Evolutionary conservation across 1,140 invertebrate species (phyloP).

Genomic region (Temnothorax nylanderi): DNA sequence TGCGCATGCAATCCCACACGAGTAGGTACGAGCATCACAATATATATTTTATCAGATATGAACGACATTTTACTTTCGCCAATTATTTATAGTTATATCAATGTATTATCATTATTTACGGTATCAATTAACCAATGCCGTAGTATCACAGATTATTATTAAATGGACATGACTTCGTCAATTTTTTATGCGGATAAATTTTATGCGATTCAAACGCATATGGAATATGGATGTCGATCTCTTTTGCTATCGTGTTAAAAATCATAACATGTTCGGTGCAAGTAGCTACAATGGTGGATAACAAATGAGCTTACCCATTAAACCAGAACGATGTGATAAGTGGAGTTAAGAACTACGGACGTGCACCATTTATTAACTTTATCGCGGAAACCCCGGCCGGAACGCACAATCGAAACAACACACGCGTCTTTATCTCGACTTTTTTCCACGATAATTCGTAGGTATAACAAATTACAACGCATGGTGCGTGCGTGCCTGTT

Average conservation of each 20-base stretch:
- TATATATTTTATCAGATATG: slow-evolving; percentile 19
- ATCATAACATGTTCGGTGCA: not conserved
- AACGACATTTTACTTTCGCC: slow-evolving; percentile 24
- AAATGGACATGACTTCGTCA: not conserved
- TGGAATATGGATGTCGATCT: not conserved
- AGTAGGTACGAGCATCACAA: not conserved
- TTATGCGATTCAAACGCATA: not conserved
- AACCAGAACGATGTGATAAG: slow-evolving; percentile 42
- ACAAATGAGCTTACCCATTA: slow-evolving; percentile 37
- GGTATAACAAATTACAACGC: not conserved
- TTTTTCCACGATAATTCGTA: slow-evolving; percentile 48
- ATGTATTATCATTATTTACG: not conserved
- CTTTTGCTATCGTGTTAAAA: not conserved
- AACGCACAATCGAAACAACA: slow-evolving; percentile 47
- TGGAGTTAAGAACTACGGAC: not conserved
- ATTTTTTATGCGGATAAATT: not conserved
- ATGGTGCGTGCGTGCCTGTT: not conserved
- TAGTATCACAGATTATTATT: slow-evolving; percentile 28
- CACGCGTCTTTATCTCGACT: slow-evolving; percentile 56
- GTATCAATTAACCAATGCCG: not conserved
- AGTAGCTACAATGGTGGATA: slow-evolving; percentile 28
- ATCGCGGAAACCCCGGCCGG: slow-evolving; percentile 27
- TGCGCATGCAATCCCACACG: not conserved
- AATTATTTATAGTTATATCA: slow-evolving; percentile 35
- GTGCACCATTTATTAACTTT: slow-evolving; percentile 59